phyloP scores from a whole-genome alignment of 2,888 invertebrate species.

The Clunio marinus region DNA sequence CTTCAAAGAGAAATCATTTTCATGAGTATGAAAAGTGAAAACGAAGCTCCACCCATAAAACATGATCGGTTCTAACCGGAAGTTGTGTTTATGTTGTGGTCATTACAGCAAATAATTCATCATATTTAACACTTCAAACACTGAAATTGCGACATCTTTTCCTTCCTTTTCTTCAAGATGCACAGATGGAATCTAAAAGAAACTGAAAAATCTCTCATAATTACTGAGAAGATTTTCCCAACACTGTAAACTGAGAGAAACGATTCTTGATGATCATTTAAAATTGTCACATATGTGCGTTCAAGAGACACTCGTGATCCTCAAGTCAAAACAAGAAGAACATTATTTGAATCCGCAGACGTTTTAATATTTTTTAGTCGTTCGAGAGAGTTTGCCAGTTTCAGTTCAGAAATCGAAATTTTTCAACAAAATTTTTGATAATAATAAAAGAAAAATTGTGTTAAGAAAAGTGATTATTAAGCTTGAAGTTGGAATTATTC shows the following conservation, averaged over 20 bases:
- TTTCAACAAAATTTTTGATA: too few species aligned
- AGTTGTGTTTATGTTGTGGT: not conserved
- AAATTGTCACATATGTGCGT: slow-evolving; percentile 25
- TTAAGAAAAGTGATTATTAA: too few species aligned
- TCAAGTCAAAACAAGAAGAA: slow-evolving; percentile 21
- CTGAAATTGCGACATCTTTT: too few species aligned
- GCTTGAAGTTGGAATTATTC: too few species aligned
- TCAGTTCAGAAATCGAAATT: too few species aligned
- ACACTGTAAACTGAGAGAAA: not conserved
- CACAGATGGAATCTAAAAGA: too few species aligned
- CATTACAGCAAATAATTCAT: too few species aligned
- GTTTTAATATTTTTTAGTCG: slow-evolving; percentile 27
- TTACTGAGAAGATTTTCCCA: not conserved
- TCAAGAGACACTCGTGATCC: slow-evolving; percentile 11
- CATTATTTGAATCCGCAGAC: slow-evolving; percentile 5
- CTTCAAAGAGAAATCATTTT: not conserved
- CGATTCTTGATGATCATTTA: not conserved
- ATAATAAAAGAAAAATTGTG: too few species aligned
- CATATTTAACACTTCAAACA: too few species aligned
- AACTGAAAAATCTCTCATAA: too few species aligned
- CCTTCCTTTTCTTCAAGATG: too few species aligned
- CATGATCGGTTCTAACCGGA: slow-evolving; percentile 1
- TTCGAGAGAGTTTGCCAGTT: slow-evolving; percentile 3
- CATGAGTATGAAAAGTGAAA: not conserved
- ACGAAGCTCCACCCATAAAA: slow-evolving; percentile 25